Percentiles rank a stretch among this genome's conserved stretches.
Evolutionary conservation across 2,113 vertebrate genomes (phyloP).

Genomic region (Athene noctua): DNA sequence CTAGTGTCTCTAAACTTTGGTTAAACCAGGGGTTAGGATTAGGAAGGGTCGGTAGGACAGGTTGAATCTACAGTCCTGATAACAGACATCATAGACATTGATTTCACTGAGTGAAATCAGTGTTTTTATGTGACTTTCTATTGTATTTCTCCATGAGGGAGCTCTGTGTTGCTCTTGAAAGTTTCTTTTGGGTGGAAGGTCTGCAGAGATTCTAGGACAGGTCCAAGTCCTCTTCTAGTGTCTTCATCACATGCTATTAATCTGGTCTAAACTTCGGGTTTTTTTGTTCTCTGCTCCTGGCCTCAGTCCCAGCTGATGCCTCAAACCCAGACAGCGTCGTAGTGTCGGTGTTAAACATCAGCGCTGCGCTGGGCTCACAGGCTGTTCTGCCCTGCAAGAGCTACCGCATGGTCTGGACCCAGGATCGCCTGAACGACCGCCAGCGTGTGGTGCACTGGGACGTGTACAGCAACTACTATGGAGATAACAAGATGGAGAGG

Average conservation of each 20-base stretch:
- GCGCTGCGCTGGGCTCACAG: constrained; percentile 71
- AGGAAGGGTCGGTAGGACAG: neutral
- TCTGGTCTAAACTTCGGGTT: too few species aligned
- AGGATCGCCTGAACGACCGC: constrained; percentile 86
- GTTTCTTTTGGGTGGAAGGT: neutral
- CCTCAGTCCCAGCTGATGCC: constrained; percentile 55
- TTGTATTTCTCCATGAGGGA: neutral
- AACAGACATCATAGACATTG: neutral
- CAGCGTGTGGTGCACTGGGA: constrained; percentile 97
- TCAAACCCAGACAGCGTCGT: constrained; percentile 79
- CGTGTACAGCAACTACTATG: constrained; percentile 62
- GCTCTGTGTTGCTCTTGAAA: neutral
- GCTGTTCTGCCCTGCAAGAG: constrained; percentile 87
- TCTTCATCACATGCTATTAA: neutral
- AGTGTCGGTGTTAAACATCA: constrained; percentile 82
- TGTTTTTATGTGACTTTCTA: neutral
- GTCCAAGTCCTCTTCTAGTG: neutral
- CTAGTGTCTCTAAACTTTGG: neutral
- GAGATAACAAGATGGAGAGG: constrained; percentile 75
- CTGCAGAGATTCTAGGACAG: neutral
- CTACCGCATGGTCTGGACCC: constrained; percentile 93
- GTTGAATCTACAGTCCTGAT: accelerated
- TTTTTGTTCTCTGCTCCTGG: neutral
- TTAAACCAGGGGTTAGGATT: neutral
- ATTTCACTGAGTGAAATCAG: neutral